phyloP scores from a whole-genome alignment of 2,797 vertebrate species.

The Megalops cyprinoides region DNA sequence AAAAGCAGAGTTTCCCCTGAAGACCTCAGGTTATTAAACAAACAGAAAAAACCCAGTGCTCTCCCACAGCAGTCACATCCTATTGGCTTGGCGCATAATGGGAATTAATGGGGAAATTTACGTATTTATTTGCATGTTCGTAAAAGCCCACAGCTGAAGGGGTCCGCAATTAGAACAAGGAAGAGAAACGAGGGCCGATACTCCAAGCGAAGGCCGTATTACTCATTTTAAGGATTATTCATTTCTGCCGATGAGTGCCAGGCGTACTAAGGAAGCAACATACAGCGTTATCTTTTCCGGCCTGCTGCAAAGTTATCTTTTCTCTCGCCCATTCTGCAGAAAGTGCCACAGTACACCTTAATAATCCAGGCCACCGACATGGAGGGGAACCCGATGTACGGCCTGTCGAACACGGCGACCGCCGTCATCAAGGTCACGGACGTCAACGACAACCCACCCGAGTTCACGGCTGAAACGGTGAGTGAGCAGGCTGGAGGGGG shows the following conservation, averaged over 20 bases:
- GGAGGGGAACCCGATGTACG: conserved; percentile 95
- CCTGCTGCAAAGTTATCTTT: not conserved
- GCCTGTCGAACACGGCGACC: conserved; percentile 96
- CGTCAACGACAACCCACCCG: conserved; percentile 96
- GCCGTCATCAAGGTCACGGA: conserved; percentile 95
- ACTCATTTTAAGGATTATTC: conserved; percentile 21
- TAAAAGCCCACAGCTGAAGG: conserved; percentile 20
- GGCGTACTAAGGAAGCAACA: too few species aligned
- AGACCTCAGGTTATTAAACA: conserved; percentile 47
- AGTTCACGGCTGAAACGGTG: conserved; percentile 93
- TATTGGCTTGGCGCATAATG: conserved; percentile 26
- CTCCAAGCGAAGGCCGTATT: conserved; percentile 11
- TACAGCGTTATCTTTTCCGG: not conserved
- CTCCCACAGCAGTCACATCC: conserved; percentile 35
- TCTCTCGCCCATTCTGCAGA: conserved; percentile 67
- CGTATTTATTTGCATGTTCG: conserved; percentile 17
- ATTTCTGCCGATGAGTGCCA: conserved; percentile 3
- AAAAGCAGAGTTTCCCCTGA: conserved; percentile 33
- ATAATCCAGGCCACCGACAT: conserved; percentile 99
- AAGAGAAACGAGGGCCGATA: conserved; percentile 20
- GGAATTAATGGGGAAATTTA: conserved; percentile 42
- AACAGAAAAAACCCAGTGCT: conserved; percentile 43
- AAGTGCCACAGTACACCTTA: conserved; percentile 97
- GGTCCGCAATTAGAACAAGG: conserved; percentile 3
- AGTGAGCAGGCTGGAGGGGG: conserved; percentile 70